Conservation (phyloP, 1,140 invertebrate genomes). For the Sarcophaga peregrina region DNA sequence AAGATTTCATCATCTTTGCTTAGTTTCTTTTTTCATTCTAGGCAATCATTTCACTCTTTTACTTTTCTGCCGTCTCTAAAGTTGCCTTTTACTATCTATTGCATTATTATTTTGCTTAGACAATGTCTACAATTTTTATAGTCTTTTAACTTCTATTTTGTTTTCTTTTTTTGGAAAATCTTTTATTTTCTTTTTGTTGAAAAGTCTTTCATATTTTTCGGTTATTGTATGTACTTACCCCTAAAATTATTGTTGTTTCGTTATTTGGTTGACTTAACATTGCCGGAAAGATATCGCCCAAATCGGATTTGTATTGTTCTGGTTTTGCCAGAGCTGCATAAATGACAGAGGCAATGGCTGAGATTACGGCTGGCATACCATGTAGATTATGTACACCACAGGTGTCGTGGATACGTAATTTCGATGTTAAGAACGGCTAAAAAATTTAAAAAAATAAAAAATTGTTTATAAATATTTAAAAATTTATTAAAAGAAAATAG, state of each 20-base stretch:
- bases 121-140: neutral
- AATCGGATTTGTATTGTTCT: conserved; percentile 69
- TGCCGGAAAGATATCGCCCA: conserved; percentile 72
- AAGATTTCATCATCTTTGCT: no score
- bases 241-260: conserved; percentile 58
- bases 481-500: no score
- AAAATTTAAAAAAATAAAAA: neutral
- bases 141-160: neutral
- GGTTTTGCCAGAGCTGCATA: conserved; percentile 79
- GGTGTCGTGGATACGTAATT: conserved; percentile 85
- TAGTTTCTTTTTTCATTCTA: no score
- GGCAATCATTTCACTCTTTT: neutral
- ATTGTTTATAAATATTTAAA: no score
- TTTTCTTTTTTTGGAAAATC: neutral
- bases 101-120: neutral
- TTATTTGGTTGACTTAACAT: conserved; percentile 61
- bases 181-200: neutral
- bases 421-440: conserved; percentile 65
- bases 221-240: conserved; percentile 53
- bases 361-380: conserved; percentile 92
- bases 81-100: neutral
- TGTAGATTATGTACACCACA: conserved; percentile 97
- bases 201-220: neutral
- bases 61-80: neutral
- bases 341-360: conserved; percentile 81